phyloP scores from a whole-genome alignment of 2,113 vertebrate genomes.

The Muscicapa adusta region DNA sequence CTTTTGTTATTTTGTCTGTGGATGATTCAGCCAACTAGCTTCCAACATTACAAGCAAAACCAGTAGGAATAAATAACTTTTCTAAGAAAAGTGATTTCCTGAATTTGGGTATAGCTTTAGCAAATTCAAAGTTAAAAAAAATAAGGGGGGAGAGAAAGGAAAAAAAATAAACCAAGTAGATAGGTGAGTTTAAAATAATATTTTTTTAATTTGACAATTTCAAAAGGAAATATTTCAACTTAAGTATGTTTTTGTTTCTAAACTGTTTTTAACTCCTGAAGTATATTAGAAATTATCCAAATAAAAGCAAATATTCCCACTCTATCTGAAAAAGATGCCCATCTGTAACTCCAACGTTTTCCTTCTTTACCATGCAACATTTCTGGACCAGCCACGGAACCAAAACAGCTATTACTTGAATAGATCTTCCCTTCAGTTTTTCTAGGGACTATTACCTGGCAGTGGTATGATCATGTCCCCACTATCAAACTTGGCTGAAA shows the following conservation, averaged over 20 bases:
- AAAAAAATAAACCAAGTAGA: background rate
- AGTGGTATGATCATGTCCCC: background rate
- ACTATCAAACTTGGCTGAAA: background rate
- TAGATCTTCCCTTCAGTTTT: background rate
- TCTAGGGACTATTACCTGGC: background rate
- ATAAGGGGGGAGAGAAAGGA: fast-evolving
- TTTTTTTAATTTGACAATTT: background rate
- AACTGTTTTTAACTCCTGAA: background rate
- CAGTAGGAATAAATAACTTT: background rate
- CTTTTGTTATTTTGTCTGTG: background rate
- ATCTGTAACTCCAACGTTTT: background rate
- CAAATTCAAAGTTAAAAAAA: background rate
- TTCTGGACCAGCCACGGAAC: background rate
- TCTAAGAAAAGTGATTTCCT: background rate
- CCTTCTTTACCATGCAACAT: background rate
- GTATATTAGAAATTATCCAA: background rate
- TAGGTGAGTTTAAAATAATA: background rate
- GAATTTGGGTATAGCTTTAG: background rate
- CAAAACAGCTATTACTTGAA: background rate
- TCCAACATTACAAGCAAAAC: background rate
- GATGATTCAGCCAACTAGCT: background rate
- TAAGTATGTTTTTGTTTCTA: background rate
- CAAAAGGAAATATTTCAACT: background rate
- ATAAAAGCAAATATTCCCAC: background rate
- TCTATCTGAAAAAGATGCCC: background rate